Evolutionary conservation across 2,797 vertebrate genomes (phyloP).

Genomic region (Garrulus glandarius): DNA sequence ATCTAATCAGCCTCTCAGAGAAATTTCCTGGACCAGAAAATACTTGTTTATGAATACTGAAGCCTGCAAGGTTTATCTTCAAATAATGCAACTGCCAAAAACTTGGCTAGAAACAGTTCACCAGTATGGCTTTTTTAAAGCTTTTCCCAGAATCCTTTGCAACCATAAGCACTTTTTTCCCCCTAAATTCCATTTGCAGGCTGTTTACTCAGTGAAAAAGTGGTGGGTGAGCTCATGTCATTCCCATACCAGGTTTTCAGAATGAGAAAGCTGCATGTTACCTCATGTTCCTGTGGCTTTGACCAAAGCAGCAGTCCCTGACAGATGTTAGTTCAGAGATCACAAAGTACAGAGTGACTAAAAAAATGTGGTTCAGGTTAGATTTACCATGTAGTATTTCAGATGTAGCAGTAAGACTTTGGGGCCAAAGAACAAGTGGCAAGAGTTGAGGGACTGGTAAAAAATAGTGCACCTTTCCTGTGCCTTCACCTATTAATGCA

Average conservation of each 20-base stretch:
- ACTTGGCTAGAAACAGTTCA: background rate
- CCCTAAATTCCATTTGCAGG: background rate
- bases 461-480: background rate
- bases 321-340: slow-evolving; percentile 10
- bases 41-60: background rate
- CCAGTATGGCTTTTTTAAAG: background rate
- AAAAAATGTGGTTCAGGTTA: background rate
- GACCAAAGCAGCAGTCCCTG: background rate
- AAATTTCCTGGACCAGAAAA: background rate
- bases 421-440: background rate
- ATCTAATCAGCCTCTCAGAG: background rate
- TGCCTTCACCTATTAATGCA: background rate
- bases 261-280: slow-evolving; percentile 26
- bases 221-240: slow-evolving; percentile 19
- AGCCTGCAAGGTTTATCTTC: background rate
- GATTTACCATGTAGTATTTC: background rate
- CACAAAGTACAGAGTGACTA: background rate
- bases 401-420: background rate
- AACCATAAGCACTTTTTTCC: background rate
- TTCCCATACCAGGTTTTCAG: slow-evolving; percentile 13
- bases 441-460: background rate
- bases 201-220: slow-evolving; percentile 19
- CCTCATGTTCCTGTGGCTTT: slow-evolving; percentile 27
- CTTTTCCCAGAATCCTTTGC: background rate
- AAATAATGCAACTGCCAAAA: background rate